Percentiles rank a stretch among this genome's conserved stretches.
Conservation (phyloP, 2,113 vertebrate genomes). For the Pedionomus torquatus region DNA sequence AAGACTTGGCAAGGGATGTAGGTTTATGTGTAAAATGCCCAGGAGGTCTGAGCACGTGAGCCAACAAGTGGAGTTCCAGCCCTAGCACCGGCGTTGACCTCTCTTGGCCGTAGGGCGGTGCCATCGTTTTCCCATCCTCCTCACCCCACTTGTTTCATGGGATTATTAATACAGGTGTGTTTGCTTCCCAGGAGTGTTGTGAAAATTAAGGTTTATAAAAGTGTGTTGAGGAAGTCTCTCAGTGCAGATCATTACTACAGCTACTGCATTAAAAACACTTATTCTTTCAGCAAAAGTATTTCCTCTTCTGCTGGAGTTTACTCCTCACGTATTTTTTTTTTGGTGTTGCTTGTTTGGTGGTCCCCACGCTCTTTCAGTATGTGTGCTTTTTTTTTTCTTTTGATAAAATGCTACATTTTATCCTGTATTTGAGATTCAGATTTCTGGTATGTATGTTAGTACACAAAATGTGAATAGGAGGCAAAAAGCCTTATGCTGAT, state of each 20-base stretch:
- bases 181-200: not conserved
- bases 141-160: not conserved
- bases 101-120: not conserved
- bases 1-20: not conserved
- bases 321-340: not conserved
- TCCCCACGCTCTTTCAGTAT: not conserved
- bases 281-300: not conserved
- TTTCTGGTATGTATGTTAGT: not conserved
- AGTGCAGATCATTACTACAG: not conserved
- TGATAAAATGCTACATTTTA: not conserved
- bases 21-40: not conserved
- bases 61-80: not conserved
- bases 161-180: not conserved
- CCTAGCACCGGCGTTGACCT: fast-evolving
- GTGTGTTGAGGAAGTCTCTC: not conserved
- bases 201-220: not conserved
- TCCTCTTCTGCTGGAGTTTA: not conserved
- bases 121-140: not conserved
- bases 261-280: not conserved
- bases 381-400: not conserved
- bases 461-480: not conserved
- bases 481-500: not conserved
- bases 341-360: not conserved
- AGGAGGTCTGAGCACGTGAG: not conserved
- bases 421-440: not conserved